Percentiles rank a stretch among this genome's conserved stretches.
Evolutionary conservation across 1,140 invertebrate species (phyloP).

Genomic region (Penaeus chinensis): DNA sequence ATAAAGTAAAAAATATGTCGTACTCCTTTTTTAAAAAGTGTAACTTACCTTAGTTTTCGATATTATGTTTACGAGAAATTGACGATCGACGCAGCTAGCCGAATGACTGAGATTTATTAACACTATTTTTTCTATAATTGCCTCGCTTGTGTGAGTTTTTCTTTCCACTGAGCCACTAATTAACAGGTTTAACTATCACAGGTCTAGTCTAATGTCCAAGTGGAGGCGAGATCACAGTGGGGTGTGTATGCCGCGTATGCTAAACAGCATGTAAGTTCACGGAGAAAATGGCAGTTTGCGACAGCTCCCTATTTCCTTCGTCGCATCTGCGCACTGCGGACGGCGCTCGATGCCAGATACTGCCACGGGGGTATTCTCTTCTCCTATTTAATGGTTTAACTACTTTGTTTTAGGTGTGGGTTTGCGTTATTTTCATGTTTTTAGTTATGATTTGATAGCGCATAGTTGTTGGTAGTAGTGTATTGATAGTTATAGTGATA

Average conservation of each 20-base stretch:
- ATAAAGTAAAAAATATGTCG: too few species aligned
- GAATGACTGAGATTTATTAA: too few species aligned
- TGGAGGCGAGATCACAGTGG: slow-evolving; percentile 48
- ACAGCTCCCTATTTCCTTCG: slow-evolving; percentile 45
- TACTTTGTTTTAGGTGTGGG: neutral
- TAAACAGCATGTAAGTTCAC: slow-evolving; percentile 59
- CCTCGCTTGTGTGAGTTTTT: neutral
- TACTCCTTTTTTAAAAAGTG: too few species aligned
- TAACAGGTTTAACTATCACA: slow-evolving; percentile 43
- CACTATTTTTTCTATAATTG: too few species aligned
- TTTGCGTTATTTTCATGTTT: neutral
- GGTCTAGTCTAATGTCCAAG: slow-evolving; percentile 40
- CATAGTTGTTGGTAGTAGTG: neutral
- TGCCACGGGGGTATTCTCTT: neutral
- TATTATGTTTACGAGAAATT: too few species aligned
- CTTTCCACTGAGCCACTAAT: slow-evolving; percentile 44
- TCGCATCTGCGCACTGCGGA: slow-evolving; percentile 52
- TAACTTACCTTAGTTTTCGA: too few species aligned
- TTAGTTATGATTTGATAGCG: neutral
- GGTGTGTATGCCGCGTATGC: slow-evolving; percentile 56
- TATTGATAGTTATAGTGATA: neutral
- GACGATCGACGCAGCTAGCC: too few species aligned
- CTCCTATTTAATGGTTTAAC: neutral
- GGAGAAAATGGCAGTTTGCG: slow-evolving; percentile 60
- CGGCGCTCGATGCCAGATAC: slow-evolving; percentile 12